Percentiles rank a stretch among this genome's conserved stretches.
Conservation (phyloP, 2,113 vertebrate genomes). For the Origma solitaria region DNA sequence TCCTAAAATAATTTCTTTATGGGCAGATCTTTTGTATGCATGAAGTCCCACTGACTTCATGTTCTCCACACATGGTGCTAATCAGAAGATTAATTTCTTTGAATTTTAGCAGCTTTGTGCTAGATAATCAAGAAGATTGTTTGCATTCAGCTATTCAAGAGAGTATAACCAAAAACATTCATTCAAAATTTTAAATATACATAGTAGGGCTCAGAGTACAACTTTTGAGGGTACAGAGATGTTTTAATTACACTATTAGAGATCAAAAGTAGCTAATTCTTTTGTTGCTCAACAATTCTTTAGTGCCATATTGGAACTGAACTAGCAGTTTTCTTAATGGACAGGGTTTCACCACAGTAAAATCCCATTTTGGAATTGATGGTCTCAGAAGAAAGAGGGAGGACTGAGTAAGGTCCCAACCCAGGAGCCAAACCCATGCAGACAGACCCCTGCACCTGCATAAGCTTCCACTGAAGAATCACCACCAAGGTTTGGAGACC, state of each 20-base stretch:
- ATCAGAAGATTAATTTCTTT: not conserved
- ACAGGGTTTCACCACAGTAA: constrained; percentile 1
- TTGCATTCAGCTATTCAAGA: not conserved
- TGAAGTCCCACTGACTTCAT: not conserved
- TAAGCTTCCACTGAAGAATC: constrained; percentile 35
- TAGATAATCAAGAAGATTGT: not conserved
- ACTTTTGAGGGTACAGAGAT: not conserved
- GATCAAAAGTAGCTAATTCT: not conserved
- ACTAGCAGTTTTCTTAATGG: constrained; percentile 28
- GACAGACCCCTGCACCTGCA: not conserved
- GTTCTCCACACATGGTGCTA: not conserved
- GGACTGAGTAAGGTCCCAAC: not conserved
- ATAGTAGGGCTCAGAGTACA: not conserved
- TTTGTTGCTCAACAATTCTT: not conserved
- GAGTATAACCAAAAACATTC: not conserved
- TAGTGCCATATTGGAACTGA: constrained; percentile 1
- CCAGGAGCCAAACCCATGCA: constrained; percentile 6
- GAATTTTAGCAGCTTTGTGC: not conserved
- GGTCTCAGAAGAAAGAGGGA: not conserved
- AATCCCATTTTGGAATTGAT: not conserved
- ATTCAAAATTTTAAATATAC: not conserved
- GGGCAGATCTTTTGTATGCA: not conserved
- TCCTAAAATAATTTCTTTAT: constrained; percentile 43
- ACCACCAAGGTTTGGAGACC: constrained; percentile 51
- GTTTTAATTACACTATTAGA: not conserved